phyloP scores from a whole-genome alignment of 2,797 vertebrate species.

The Xenopus petersii region DNA sequence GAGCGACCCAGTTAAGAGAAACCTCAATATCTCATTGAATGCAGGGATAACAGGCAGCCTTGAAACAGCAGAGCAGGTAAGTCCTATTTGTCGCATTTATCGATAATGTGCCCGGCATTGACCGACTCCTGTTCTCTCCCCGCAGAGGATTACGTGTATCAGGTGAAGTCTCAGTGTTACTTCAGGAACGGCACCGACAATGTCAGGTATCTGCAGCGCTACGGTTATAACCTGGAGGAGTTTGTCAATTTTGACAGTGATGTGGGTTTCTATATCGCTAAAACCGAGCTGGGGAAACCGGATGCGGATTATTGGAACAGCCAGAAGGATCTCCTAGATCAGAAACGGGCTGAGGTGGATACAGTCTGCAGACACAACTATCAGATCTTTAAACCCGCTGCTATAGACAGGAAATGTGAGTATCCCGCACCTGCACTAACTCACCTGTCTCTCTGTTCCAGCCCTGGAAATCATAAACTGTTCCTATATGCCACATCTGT shows the following conservation, averaged over 20 bases:
- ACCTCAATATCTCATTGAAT: too few species aligned
- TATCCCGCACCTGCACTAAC: too few species aligned
- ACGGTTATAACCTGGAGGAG: neutral
- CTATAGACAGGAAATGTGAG: neutral
- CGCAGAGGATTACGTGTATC: neutral
- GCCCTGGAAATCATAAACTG: too few species aligned
- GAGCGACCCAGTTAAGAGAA: too few species aligned
- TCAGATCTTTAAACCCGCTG: neutral
- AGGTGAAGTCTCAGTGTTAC: neutral
- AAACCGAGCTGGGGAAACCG: neutral
- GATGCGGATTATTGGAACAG: accelerated
- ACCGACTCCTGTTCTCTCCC: neutral
- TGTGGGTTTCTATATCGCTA: accelerated
- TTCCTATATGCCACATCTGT: too few species aligned
- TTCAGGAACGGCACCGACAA: neutral
- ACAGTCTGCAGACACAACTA: neutral
- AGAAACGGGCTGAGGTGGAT: neutral
- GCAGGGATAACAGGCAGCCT: too few species aligned
- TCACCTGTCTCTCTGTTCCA: too few species aligned
- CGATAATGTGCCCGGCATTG: neutral
- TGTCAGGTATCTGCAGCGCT: neutral
- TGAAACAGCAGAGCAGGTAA: too few species aligned
- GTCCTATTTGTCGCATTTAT: too few species aligned
- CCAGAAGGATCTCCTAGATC: neutral
- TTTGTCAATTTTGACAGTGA: conserved; percentile 3